Evolutionary conservation across 2,888 invertebrate species (phyloP), one percentile per base, ranked within the genome.

Genomic region (Harpagoxenus sublaevis): DNA sequence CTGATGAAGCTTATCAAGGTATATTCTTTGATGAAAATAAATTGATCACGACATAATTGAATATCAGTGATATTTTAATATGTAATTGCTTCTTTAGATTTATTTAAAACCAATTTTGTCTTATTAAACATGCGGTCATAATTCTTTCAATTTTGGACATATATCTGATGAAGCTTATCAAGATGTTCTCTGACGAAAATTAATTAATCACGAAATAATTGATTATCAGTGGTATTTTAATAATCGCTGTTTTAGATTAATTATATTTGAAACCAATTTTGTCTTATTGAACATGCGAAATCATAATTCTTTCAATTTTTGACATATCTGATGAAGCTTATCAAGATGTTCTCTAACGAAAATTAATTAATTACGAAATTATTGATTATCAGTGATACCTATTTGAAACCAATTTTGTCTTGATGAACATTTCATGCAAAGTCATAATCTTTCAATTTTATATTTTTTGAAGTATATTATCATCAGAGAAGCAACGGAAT

Each of bases 1-100:
- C 51, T 74, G 45, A 63, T 48, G 55, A 71, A 79, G 42, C 57
- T 71, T 45, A 53, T 68, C 42, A 66, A 39, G 18, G 23, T 23
- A 70, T 57, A 70, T 42, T 55, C 3, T 45, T 18, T 23, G 9
- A 62, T 3, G 15, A 63, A 63, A 75, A 51, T 12, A 6, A 12
- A 60, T 63, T 15, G 5, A 35, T 15, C n/a, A 3, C 48, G n/a
- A 35, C 31, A 31, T 60, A 12, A 31, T 31, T 4, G 18, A 62
- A 35, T 63, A 28, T 15, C 5, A 48, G 8, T 15, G 42, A 45
- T 31, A 31, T 60, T 74, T 62, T n/a, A n/a, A 74, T 23, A 23
- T 23, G 23, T 12, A 10, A n/a, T 1, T 1, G 15, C 35, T 35
- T 35, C 35, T 35, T 35, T 35, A 31, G 8, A 60, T 42, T 8